phyloP scores from a whole-genome alignment of 1,140 invertebrate genomes.

The Papilio polytes region DNA sequence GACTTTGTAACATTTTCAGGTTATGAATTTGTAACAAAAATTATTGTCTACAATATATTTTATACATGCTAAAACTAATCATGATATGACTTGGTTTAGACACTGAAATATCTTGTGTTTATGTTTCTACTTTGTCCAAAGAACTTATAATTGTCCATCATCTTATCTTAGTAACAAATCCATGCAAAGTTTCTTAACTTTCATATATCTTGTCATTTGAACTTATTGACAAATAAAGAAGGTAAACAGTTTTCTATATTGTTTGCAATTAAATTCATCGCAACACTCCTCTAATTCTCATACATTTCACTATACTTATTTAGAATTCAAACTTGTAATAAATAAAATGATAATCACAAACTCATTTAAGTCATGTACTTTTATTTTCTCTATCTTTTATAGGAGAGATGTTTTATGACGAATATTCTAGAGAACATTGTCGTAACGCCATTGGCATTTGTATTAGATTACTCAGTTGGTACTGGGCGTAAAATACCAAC shows the following conservation, averaged over 20 bases:
- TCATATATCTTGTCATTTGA: neutral
- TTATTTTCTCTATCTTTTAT: neutral
- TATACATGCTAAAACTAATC: neutral
- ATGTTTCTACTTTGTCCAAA: neutral
- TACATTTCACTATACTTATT: neutral
- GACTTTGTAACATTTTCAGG: neutral
- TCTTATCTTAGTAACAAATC: neutral
- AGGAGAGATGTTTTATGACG: neutral
- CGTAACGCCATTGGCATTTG: no score
- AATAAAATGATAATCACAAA: constrained; percentile 1
- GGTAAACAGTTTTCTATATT: neutral
- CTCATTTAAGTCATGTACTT: neutral
- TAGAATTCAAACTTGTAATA: neutral
- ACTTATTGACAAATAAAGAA: neutral
- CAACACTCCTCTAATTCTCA: neutral
- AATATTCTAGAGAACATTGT: no score
- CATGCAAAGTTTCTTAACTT: neutral
- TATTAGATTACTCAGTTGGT: no score
- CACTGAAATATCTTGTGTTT: neutral
- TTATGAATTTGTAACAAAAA: neutral
- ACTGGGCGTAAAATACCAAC: no score
- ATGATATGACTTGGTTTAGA: neutral
- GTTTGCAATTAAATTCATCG: neutral
- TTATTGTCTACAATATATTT: neutral
- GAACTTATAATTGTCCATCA: neutral